phyloP scores from a whole-genome alignment of 1,140 invertebrate species.

The Ectropis grisescens region DNA sequence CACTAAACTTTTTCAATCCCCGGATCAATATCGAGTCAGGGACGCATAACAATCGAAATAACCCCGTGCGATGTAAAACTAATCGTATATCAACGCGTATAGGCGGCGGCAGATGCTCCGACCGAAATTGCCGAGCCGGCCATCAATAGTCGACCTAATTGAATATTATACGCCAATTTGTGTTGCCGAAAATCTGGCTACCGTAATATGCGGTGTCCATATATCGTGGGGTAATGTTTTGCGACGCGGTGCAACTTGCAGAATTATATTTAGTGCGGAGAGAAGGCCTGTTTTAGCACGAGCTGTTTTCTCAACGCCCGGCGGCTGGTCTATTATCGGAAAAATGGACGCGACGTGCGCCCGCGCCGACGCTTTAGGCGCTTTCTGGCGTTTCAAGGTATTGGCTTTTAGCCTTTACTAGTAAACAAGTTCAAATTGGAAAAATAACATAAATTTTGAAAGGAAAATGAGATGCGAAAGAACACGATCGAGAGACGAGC shows the following conservation, averaged over 20 bases:
- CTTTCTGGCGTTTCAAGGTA: neutral
- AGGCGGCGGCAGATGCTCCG: conserved; percentile 48
- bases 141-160: conserved; percentile 64
- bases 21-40: too few relatives aligned
- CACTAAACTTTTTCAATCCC: too few relatives aligned
- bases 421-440: too few relatives aligned
- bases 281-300: too few relatives aligned
- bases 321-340: conserved; percentile 56
- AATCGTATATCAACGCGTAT: conserved; percentile 57
- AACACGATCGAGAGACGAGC: too few relatives aligned
- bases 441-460: too few relatives aligned
- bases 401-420: too few relatives aligned
- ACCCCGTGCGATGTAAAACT: conserved; percentile 44
- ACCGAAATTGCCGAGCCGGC: conserved; percentile 53
- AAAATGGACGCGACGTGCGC: conserved; percentile 36
- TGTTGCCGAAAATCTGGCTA: conserved; percentile 63
- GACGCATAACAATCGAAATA: too few relatives aligned
- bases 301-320: conserved; percentile 53
- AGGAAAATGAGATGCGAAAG: too few relatives aligned
- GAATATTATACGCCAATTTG: conserved; percentile 67
- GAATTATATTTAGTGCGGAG: conserved; percentile 53
- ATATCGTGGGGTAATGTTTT: conserved; percentile 60
- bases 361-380: neutral
- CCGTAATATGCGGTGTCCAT: conserved; percentile 54
- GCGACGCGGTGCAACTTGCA: conserved; percentile 55